Evolutionary conservation across 2,888 invertebrate species (phyloP), one percentile per base, ranked within the genome.

Genomic region (Sinotaia quadrata): DNA sequence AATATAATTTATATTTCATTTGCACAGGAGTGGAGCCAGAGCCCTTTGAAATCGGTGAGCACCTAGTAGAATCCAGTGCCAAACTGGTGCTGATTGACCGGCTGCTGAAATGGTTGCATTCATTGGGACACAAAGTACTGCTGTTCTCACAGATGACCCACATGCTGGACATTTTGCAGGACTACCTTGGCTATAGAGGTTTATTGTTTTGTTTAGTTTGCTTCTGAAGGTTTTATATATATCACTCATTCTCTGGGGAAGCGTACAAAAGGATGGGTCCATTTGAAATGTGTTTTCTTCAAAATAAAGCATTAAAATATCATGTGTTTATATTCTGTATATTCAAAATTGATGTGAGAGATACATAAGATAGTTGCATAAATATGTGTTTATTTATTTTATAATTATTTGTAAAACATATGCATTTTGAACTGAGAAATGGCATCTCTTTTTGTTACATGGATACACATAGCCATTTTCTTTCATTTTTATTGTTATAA

Each of bases 101-200:
- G 34, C 76, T 89, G 60, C 78, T 89, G 65, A 69, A 72, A 12
- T 84, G 84, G 75, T 77, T 88, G 36, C 76, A 84, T 56, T 68
- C 72, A 3, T 73, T 76, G 1, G 85, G 85, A 4, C 89, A 89
- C 78, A 87, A 87, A 70, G 88, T 88, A 5, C 81, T 89, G 41
- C 61, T 89, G 66, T 89, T 89, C 78, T 89, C 89, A 15, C 89
- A 89, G 81, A 88, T 89, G 87, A 86, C 88, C 15, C 81, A 84
- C 27, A 84, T 87, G 83, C 75, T 89, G 68, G 89, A 89, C 75
- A 85, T 89, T 34, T 68, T 89, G 15, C 88, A 89, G 76, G 89
- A 89, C 72, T 88, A 87, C 73, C 77, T 89, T 8, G 83, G 83
- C 15, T 85, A 83, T 62, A 81, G 87, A 80, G 86, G 87, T 87